Conservation (phyloP, 2,113 vertebrate species). For the Elephantulus edwardii region DNA sequence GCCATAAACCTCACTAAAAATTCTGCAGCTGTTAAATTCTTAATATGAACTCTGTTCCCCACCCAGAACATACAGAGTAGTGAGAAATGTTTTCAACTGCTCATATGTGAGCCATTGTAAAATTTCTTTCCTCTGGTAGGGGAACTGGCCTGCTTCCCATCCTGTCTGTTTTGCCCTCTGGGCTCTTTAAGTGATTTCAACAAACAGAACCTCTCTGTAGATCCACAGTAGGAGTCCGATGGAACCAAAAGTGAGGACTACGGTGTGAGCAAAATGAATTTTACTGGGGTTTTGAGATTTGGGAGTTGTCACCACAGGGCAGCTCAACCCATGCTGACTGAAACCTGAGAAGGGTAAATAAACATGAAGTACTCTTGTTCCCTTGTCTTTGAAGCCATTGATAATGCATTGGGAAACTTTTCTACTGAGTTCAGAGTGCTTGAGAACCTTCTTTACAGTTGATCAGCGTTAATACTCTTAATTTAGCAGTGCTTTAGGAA, state of each 20-base stretch:
- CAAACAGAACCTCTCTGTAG: neutral
- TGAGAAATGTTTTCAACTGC: neutral
- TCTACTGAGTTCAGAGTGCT: neutral
- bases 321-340: neutral
- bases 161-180: neutral
- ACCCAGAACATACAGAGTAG: no score
- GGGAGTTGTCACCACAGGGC: neutral
- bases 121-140: neutral
- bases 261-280: no score
- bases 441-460: neutral
- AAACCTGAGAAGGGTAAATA: neutral
- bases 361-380: neutral
- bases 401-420: neutral
- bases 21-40: neutral
- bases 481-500: neutral
- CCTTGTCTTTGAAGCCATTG: neutral
- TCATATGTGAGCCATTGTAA: neutral
- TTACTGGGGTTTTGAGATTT: neutral
- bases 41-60: neutral
- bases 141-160: neutral
- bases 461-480: neutral
- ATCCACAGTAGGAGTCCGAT: neutral
- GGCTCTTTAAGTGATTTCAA: neutral
- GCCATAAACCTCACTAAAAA: neutral
- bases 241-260: neutral